A percentile compares a stretch with the other conserved stretches of the same genome.
Evolutionary conservation across 1,140 invertebrate genomes (phyloP).

Genomic region (Brachionus calyciflorus): DNA sequence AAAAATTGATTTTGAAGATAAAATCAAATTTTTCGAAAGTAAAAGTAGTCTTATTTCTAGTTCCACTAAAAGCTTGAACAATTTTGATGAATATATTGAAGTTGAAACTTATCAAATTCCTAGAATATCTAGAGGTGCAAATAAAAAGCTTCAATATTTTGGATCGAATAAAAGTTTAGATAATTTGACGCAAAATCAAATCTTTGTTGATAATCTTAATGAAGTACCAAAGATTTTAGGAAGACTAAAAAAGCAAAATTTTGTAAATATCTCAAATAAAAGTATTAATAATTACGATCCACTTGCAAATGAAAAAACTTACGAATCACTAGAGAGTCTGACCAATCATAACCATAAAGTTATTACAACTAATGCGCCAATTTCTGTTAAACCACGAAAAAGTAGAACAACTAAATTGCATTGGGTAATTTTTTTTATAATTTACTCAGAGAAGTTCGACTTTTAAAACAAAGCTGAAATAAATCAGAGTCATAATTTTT

Average conservation of each 20-base stretch:
- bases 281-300: too few species aligned
- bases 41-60: not conserved
- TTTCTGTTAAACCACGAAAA: too few species aligned
- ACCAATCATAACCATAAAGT: too few species aligned
- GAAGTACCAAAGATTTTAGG: not conserved
- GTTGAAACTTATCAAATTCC: not conserved
- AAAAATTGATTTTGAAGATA: not conserved
- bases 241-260: not conserved
- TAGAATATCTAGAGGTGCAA: not conserved
- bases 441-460: too few species aligned
- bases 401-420: too few species aligned
- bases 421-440: too few species aligned
- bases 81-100: not conserved
- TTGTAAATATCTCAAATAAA: not conserved
- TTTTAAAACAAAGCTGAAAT: too few species aligned
- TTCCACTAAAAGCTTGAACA: not conserved
- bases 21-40: slow-evolving; percentile 14
- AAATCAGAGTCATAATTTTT: too few species aligned
- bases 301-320: too few species aligned
- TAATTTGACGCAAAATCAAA: not conserved
- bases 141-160: not conserved
- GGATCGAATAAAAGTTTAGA: slow-evolving; percentile 1
- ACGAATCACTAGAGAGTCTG: too few species aligned
- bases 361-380: too few species aligned
- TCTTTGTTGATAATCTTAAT: not conserved